Base-by-base conservation (phyloP, 2,888 invertebrate genomes). In the Ornithoptera alexandrae region DNA sequence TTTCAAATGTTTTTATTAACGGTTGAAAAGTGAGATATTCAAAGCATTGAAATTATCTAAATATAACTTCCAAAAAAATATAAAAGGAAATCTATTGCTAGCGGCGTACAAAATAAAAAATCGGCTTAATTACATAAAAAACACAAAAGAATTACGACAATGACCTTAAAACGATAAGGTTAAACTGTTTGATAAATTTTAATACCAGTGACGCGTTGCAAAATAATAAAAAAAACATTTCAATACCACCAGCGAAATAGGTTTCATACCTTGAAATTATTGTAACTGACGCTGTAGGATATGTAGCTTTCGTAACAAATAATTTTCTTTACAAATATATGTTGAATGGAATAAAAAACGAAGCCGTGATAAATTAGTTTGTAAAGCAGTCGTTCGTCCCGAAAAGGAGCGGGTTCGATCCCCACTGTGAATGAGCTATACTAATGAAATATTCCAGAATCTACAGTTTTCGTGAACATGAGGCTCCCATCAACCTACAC, bases 141-240 rank as follows among this genome's bases (percentile, higher is more conserved):
- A 81, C 85, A 78, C 84, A 79, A 72, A 76, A 77, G 78, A 75
- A 79, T 80, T 79, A 75, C 74, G 75, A 74, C 69, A 72, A 72
- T 76, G 81, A 81, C 81, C 78, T 79, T 80, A 78, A 72, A 79
- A 69, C 74, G 76, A 80, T 81, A 80, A 79, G 77, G 80, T 81
- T 78, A 77, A 77, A 81, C 79, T 79, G 81, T 79, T 79, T 81
- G 79, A 82, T 80, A 79, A 81, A 79, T 76, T 77, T 75, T 79
- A 78, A 82, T 80, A 84, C 78, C 69, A 75, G 74, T 69, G 73
- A 73, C 58, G 67, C 72, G 72, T 81, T 82, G 76, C 78, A 73
- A 77, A 78, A 76, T 61, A 62, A 42, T 64, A 53, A 64, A 58
- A 69, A 30, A 71, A 67, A 62, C 59, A 60, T 67, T 61, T 56